Base-by-base conservation (phyloP, 1,140 invertebrate genomes). In the Harlomillsia oculata region DNA sequence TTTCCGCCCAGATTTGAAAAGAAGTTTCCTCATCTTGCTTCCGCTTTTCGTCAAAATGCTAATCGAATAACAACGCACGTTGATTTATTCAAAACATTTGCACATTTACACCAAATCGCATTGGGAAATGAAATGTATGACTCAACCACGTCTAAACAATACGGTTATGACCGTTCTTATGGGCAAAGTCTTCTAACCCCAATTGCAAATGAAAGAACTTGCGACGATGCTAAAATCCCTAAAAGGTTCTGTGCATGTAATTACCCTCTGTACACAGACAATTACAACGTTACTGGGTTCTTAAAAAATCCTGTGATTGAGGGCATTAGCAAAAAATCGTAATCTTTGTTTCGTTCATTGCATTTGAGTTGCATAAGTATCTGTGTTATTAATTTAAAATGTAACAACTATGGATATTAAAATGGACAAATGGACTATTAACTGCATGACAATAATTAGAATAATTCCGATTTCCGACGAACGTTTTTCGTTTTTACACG, bases 71-170 rank as follows among this genome's bases (percentile, higher is more conserved):
- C 55, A 5, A 45, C 50, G 18, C 60, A 57, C 39, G 11, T 56
- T 4, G 60, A 62, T 34, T 28, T 51, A 25, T 57, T 39, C 32
- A 34, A 58, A 43, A 62, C 60, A 8, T 20, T 62, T 13, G 25
- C 37, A 14, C 55, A 58, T 29, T 36, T 62, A 6, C 39, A 20
- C 1, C 32, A 32, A 13, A 8, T 53, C 2, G 41, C 41, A 30
- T 21, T 29, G 14, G 23, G 39, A 37, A 29, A 30, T 20, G 34
- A 2, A 5, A 39, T 26, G 20, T 32, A 28, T 25, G 28, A 51
- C 4, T 18, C 18, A 39, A 55, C 28, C 11, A 9, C 16, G 9
- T 14, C 21, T 18, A 29, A 30, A 23, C 21, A 20, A 26, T 28
- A 30, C 18, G n/a, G n/a, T n/a, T n/a, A n/a, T n/a, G n/a, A n/a